These are phyloP conservation scores for Montipora capricornis DNA, from an alignment of 64 coral and sea anemone genomes.

Conservation along the genomic window DNA sequence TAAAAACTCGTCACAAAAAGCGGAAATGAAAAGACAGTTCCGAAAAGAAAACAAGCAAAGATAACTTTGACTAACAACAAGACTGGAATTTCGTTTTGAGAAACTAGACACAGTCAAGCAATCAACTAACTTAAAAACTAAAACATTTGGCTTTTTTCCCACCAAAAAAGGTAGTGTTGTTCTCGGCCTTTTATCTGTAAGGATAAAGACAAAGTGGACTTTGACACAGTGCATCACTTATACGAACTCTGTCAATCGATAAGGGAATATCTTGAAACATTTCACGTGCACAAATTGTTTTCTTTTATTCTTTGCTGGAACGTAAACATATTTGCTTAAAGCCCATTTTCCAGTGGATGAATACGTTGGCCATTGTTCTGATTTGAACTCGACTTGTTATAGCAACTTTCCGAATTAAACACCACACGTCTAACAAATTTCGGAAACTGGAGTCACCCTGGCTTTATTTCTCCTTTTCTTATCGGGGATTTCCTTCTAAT, in stretches of 20 bases:
- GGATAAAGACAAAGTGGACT: conserved; percentile 16
- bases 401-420: background rate
- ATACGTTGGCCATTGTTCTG: background rate
- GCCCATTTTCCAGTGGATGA: background rate
- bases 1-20: too few relatives aligned
- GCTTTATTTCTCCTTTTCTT: background rate
- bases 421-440: background rate
- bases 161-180: background rate
- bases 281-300: background rate
- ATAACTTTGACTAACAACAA: background rate
- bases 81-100: background rate
- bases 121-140: background rate
- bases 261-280: background rate
- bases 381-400: background rate
- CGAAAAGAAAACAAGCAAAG: background rate
- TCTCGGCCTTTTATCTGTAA: background rate
- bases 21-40: background rate
- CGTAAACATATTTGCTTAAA: background rate
- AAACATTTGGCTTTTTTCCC: background rate
- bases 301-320: background rate
- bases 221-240: conserved; percentile 7
- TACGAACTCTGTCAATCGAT: conserved; percentile 2
- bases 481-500: background rate
- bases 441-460: too few relatives aligned
- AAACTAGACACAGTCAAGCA: background rate